These are phyloP conservation scores for Spizaetus ornatus DNA, from an alignment of 2,113 vertebrate genomes.

Conservation along the genomic window DNA sequence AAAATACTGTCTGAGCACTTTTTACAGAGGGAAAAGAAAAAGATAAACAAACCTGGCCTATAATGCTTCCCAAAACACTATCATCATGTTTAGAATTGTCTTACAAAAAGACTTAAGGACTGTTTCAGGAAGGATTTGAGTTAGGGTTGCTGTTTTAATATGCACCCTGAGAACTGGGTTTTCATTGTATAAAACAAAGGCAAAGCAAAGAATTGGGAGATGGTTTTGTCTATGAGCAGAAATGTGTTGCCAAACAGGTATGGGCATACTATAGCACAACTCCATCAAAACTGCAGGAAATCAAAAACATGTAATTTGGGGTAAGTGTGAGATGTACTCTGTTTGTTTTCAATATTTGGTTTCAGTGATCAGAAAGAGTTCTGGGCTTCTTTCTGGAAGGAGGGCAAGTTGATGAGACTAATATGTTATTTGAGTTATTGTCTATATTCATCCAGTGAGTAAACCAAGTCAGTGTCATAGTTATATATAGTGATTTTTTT, in stretches of 20 bases:
- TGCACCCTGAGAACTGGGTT: not conserved
- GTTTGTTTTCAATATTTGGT: not conserved
- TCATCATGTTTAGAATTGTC: not conserved
- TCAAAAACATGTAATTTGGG: not conserved
- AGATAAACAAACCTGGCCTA: not conserved
- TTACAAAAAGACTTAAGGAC: not conserved
- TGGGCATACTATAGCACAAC: fast-evolving
- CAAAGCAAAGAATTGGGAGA: not conserved
- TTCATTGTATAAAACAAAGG: not conserved
- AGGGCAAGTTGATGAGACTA: not conserved
- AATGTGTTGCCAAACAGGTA: not conserved
- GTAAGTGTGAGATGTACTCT: not conserved
- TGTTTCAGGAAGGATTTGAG: not conserved
- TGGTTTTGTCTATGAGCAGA: not conserved
- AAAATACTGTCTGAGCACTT: not conserved
- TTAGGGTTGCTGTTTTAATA: not conserved
- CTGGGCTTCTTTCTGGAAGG: not conserved
- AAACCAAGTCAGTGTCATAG: not conserved
- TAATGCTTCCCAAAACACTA: not conserved
- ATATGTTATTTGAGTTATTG: not conserved
- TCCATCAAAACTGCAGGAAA: not conserved
- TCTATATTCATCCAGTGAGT: not conserved
- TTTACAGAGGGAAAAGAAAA: not conserved
- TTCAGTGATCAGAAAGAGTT: not conserved
- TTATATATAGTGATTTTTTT: not conserved